A percentile compares a stretch with the other conserved stretches of the same genome.
Conservation (phyloP, 2,888 invertebrate genomes). For the Hydrotaea cyrtoneurina region DNA sequence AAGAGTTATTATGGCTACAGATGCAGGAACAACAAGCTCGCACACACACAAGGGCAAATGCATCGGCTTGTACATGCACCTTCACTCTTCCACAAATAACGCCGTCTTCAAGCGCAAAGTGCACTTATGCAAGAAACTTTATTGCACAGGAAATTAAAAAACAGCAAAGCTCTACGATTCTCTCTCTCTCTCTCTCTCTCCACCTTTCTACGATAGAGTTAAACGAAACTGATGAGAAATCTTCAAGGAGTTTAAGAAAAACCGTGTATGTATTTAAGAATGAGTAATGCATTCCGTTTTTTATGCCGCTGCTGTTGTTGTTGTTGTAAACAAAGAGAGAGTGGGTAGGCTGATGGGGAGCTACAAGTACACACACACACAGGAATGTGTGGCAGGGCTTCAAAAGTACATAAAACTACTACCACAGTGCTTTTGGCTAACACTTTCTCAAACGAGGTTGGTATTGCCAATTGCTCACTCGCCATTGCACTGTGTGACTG, state of each 20-base stretch:
- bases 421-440: background rate
- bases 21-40: conserved; percentile 2
- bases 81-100: background rate
- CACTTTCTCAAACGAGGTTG: background rate
- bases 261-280: background rate
- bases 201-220: background rate
- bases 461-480: background rate
- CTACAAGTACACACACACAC: background rate
- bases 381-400: background rate
- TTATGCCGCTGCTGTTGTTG: background rate
- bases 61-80: background rate
- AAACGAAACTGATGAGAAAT: conserved; percentile 40
- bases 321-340: background rate
- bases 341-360: background rate
- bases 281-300: background rate
- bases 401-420: background rate
- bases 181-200: background rate
- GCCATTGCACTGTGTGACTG: too few relatives aligned
- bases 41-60: background rate
- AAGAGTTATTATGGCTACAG: conserved; percentile 44
- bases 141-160: conserved; percentile 73
- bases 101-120: conserved; percentile 64
- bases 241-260: conserved; percentile 29
- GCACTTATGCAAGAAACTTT: conserved; percentile 70
- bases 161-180: conserved; percentile 52